Conservation (phyloP, 1,140 invertebrate species). For the Aphelenchoides besseyi region DNA sequence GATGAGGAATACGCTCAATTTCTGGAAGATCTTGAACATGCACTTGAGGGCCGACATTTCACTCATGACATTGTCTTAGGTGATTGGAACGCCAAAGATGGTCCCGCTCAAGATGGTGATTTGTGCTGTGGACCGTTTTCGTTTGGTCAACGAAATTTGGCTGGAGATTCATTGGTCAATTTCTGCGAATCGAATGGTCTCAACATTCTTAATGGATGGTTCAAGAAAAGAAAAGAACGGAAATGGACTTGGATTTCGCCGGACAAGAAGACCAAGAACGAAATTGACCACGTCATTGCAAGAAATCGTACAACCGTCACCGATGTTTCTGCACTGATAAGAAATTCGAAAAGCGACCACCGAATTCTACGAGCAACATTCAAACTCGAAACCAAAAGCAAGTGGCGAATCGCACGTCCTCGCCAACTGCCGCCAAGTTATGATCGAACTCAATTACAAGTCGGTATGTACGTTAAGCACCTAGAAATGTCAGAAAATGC, state of each 20-base stretch:
- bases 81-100: slow-evolving; percentile 24
- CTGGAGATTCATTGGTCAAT: slow-evolving; percentile 9
- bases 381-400: neutral
- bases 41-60: neutral
- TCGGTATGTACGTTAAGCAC: neutral
- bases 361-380: slow-evolving; percentile 21
- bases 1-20: slow-evolving; percentile 26
- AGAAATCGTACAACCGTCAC: neutral
- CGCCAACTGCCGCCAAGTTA: neutral
- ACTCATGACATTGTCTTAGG: slow-evolving; percentile 22
- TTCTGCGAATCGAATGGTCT: slow-evolving; percentile 24
- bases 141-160: neutral
- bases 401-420: neutral
- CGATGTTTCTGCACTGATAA: neutral
- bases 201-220: slow-evolving; percentile 22
- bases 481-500: neutral
- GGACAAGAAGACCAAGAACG: slow-evolving; percentile 16
- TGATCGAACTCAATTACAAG: neutral
- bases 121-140: neutral
- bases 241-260: slow-evolving; percentile 21
- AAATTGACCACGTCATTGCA: slow-evolving; percentile 22
- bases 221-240: slow-evolving; percentile 20
- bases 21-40: slow-evolving; percentile 22
- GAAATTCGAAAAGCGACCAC: slow-evolving; percentile 22
- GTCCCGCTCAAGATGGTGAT: too few species aligned